Evolutionary conservation across 1,140 invertebrate species (phyloP), one percentile per base, ranked within the genome.

Genomic region (Anoplolepis gracilipes): DNA sequence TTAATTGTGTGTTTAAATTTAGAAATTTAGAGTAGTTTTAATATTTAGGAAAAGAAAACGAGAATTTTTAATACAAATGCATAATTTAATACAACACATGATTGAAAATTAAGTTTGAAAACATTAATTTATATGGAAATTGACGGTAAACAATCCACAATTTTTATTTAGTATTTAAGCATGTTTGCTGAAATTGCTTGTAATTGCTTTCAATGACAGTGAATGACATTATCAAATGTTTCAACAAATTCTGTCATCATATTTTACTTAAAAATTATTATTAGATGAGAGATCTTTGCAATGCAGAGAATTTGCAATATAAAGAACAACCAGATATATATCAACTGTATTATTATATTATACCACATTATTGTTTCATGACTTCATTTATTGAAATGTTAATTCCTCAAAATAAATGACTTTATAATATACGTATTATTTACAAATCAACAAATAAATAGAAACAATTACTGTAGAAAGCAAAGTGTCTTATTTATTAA

Each of bases 401-500:
- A 1, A 25, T 25, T 59, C 10, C 5, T 61, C 59, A 22, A 57
- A 72, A 72, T 59, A 30, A 28, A 81, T 2, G 19, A 22, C 0
- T 16, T 42, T 42, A 19, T 16, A 59, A 22, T 3, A n/a, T n/a
- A 53, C 22, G 13, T 42, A 28, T 42, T 11, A 28, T 30, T 5
- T 22, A 11, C 16, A n/a, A n/a, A n/a, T n/a, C n/a, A 30, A 72
- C 7, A n/a, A 33, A 73, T 11, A 59, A 30, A 49, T 11, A 36
- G 33, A 30, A 42, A 0, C 33, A 4, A 19, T 36, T 33, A 25
- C 10, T 28, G 42, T 84, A 82, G 22, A 86, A 86, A 87, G 84
- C 42, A 30, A 59, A 55, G 33, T 49, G 46, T 87, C 82, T 75
- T 59, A 86, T 86, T 46, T 70, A 39, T n/a, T 53, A 62, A n/a